These are phyloP conservation scores for Nerophis ophidion DNA, from an alignment of 2,113 vertebrate species.

Conservation along the genomic window DNA sequence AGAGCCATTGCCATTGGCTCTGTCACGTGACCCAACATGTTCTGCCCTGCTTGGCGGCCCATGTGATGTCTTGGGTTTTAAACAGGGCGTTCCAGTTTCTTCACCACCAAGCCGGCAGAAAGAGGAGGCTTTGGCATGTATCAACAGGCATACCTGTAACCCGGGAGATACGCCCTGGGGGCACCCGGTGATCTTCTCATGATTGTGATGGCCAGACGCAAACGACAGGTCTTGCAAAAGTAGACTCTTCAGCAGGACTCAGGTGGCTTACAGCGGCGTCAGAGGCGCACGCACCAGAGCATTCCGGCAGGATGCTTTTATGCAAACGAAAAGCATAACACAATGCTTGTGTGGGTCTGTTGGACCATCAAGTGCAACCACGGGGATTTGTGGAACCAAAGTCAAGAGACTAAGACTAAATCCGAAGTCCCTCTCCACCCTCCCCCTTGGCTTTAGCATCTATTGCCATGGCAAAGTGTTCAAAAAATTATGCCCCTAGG, in stretches of 20 bases:
- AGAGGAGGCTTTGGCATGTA: slow-evolving; percentile 74
- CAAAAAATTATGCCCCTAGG: no score
- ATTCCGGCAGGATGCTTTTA: slow-evolving; percentile 63
- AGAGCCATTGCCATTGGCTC: slow-evolving; percentile 48
- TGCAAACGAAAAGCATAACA: slow-evolving; percentile 31
- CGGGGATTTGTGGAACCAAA: slow-evolving; percentile 63
- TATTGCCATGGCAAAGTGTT: no score
- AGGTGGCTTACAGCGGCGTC: slow-evolving; percentile 76
- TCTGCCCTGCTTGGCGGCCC: slow-evolving; percentile 64
- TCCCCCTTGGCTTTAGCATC: no score
- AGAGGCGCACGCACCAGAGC: slow-evolving; percentile 63
- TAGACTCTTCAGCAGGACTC: slow-evolving; percentile 71
- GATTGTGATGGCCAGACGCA: slow-evolving; percentile 70
- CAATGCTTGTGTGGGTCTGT: slow-evolving; percentile 44
- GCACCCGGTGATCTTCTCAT: slow-evolving; percentile 75
- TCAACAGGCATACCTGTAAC: slow-evolving; percentile 78
- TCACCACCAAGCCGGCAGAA: slow-evolving; percentile 64
- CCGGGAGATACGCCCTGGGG: slow-evolving; percentile 65
- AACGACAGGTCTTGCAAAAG: slow-evolving; percentile 70
- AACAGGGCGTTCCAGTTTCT: slow-evolving; percentile 72
- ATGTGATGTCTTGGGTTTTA: slow-evolving; percentile 76
- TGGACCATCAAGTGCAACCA: slow-evolving; percentile 50
- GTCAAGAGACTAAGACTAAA: slow-evolving; percentile 49
- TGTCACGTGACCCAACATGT: slow-evolving; percentile 70
- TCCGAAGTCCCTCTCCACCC: no score